Conservation (phyloP, 2,888 invertebrate species). For the Drosophila paranaensis region DNA sequence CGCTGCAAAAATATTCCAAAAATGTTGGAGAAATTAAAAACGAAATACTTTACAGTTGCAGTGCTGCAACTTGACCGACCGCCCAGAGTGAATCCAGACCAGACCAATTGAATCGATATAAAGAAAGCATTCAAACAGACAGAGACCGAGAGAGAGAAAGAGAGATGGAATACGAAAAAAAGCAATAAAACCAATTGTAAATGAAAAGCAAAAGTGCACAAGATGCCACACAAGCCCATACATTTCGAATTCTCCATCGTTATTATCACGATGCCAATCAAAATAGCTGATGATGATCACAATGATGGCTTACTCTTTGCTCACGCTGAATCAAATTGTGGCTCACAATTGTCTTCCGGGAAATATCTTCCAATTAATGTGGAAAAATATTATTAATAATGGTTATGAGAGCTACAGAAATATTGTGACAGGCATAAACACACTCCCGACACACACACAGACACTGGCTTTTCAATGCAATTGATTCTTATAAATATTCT, state of each 20-base stretch:
- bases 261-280: conserved; percentile 18
- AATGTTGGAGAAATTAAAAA: conserved; percentile 56
- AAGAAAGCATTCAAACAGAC: conserved; percentile 49
- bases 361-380: conserved; percentile 56
- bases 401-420: conserved; percentile 16
- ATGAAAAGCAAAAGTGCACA: conserved; percentile 51
- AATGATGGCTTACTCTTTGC: conserved; percentile 26
- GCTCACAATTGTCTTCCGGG: conserved; percentile 52
- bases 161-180: background rate
- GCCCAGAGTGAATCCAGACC: conserved; percentile 28
- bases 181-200: conserved; percentile 26
- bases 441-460: background rate
- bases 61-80: conserved; percentile 44
- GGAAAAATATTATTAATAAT: conserved; percentile 52
- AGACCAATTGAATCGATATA: conserved; percentile 56
- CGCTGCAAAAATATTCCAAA: conserved; percentile 37
- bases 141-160: background rate
- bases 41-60: conserved; percentile 43
- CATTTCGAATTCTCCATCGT: conserved; percentile 22
- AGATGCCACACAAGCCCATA: conserved; percentile 22
- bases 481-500: conserved; percentile 34
- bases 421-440: conserved; percentile 14
- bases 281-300: conserved; percentile 24
- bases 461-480: conserved; percentile 20
- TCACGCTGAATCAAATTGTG: conserved; percentile 48